phyloP scores from a whole-genome alignment of 2,888 invertebrate species.

The Agrilus mali region DNA sequence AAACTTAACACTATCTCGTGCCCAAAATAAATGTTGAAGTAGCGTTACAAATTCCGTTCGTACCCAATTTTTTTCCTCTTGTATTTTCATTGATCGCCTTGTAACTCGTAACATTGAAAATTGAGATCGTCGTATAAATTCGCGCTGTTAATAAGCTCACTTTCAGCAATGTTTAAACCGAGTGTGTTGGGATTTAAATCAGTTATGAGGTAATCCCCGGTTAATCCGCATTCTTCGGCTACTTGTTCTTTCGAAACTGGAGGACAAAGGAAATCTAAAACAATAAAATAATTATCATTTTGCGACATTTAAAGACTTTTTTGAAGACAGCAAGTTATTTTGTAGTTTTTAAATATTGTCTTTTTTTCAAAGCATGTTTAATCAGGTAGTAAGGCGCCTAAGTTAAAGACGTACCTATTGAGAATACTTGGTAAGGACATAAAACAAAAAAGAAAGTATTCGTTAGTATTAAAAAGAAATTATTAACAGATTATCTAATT shows the following conservation, averaged over 20 bases:
- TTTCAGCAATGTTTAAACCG: conserved; percentile 38
- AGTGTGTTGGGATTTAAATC: conserved; percentile 39
- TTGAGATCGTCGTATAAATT: conserved; percentile 40
- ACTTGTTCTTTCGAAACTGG: conserved; percentile 64
- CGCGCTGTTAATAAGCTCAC: conserved; percentile 37
- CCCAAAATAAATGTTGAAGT: no score
- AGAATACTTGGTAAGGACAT: conserved; percentile 19
- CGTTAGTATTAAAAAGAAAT: conserved; percentile 8
- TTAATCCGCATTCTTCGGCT: conserved; percentile 63
- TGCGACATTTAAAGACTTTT: not conserved
- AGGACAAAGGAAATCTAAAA: conserved; percentile 43
- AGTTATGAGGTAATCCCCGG: conserved; percentile 42
- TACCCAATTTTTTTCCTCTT: not conserved
- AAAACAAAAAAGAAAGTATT: conserved; percentile 13
- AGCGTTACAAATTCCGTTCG: no score
- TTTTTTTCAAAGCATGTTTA: not conserved
- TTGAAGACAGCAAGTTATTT: not conserved
- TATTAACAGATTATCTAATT: no score
- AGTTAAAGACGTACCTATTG: conserved; percentile 16
- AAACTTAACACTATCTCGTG: no score
- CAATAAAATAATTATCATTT: conserved; percentile 1
- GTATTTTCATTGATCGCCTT: conserved; percentile 17
- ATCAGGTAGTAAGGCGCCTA: not conserved
- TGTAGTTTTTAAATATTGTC: not conserved
- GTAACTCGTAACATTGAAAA: conserved; percentile 41